These are phyloP conservation scores for Orthonyx spaldingii DNA, from an alignment of 2,113 vertebrate genomes.

Conservation along the genomic window DNA sequence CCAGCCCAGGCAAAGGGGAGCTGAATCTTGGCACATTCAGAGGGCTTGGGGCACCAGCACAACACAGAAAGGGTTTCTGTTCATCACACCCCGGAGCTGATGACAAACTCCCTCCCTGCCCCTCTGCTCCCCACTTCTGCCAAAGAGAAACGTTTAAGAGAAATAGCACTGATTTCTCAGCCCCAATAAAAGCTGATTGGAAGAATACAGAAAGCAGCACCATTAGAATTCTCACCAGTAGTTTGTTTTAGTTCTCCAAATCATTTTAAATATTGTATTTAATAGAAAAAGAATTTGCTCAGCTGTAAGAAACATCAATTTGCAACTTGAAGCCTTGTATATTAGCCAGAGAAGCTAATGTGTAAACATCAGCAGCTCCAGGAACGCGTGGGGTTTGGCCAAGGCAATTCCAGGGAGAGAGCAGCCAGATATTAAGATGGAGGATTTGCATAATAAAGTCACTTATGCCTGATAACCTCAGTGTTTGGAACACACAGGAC, in stretches of 20 bases:
- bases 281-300: constrained; percentile 70
- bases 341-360: constrained; percentile 64
- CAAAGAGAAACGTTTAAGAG: background rate
- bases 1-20: background rate
- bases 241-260: constrained; percentile 55
- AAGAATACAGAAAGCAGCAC: constrained; percentile 42
- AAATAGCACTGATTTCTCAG: background rate
- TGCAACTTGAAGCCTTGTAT: constrained; percentile 59
- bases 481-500: background rate
- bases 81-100: rapidly evolving
- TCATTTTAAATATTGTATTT: constrained; percentile 65
- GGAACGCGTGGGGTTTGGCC: constrained; percentile 40
- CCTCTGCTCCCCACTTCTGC: background rate
- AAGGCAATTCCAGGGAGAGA: constrained; percentile 57
- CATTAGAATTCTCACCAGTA: constrained; percentile 53
- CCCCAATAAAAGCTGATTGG: background rate
- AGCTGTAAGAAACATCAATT: constrained; percentile 66
- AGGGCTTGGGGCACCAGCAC: background rate
- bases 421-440: constrained; percentile 45
- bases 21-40: background rate
- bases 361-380: constrained; percentile 63
- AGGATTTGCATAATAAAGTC: constrained; percentile 69
- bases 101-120: background rate
- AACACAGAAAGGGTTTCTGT: background rate
- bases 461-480: constrained; percentile 59